Base-by-base conservation (phyloP, 1,140 invertebrate species). In the Zaprionus vittiger region DNA sequence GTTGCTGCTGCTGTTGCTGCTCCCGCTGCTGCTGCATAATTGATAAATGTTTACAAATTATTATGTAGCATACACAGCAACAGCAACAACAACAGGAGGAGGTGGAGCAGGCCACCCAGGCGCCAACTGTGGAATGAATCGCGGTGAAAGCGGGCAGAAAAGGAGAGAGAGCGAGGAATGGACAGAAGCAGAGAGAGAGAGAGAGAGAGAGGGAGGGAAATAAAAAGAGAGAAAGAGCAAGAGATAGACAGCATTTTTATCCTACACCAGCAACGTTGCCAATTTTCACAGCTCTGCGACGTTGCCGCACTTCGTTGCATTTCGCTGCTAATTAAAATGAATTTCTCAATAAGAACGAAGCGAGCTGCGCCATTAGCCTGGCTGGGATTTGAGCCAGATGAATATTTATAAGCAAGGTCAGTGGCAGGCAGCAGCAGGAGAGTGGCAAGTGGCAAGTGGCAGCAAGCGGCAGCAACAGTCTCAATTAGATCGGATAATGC, bases 1-100 rank as follows among this genome's bases (percentile, higher is more conserved):
- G 73, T 1, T 20, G 56, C 28, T 61, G 44, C 37, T 61, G 59
- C 20, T 80, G 80, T 49, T 70, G 77, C 20, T 63, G 81, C 74
- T 73, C 61, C 69, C 85, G 79, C 76, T 82, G 83, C 80, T 89
- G 79, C 84, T 89, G 81, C 84, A 87, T 87, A 87, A 87, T 87
- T 87, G 84, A 87, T 87, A 87, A 87, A 87, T 87, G 84, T 87
- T 87, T 87, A 87, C 84, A 87, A 87, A 87, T 87, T 87, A 87
- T 87, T 87, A 87, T 89, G 83, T 87, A 89, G 84, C 84, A 84
- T 75, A 81, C 72, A 83, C 77, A 77, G 54, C 71, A 65, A 47
- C 37, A 68, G 20, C 44, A 60, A 37, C 52, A 38, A 9, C 56
- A 54, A 28, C 28, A 28, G 1, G n/a, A 41, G 22, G 37, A 67